Evolutionary conservation across 1,140 invertebrate genomes (phyloP).

Genomic region (Paralvinella palmiformis): DNA sequence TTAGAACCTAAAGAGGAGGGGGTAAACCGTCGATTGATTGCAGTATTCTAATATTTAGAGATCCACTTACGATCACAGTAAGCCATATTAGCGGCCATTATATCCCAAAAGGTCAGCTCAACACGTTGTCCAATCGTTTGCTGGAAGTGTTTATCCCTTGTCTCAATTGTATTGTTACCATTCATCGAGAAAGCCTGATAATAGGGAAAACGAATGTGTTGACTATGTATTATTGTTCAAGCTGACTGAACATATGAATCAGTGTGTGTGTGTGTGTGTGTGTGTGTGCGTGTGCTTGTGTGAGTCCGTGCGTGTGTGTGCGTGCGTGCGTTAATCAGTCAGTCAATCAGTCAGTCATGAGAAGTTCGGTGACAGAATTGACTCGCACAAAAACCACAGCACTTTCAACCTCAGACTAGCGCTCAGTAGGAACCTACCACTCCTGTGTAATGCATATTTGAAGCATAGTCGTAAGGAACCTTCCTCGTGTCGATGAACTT

Average conservation of each 20-base stretch:
- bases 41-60: not conserved
- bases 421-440: slow-evolving; percentile 19
- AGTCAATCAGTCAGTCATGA: not conserved
- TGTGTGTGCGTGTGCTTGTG: not conserved
- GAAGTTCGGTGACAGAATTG: not conserved
- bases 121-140: slow-evolving; percentile 34
- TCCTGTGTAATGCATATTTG: slow-evolving; percentile 47
- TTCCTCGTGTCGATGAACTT: slow-evolving; percentile 32
- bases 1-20: not conserved
- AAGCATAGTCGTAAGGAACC: slow-evolving; percentile 42
- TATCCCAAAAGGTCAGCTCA: slow-evolving; percentile 40
- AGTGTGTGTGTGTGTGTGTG: not conserved
- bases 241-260: too few relatives aligned
- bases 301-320: not conserved
- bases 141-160: slow-evolving; percentile 29
- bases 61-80: slow-evolving; percentile 36
- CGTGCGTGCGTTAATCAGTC: not conserved
- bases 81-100: slow-evolving; percentile 37
- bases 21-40: not conserved
- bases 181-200: slow-evolving; percentile 11
- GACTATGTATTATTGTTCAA: not conserved
- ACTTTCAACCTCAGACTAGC: not conserved
- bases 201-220: not conserved
- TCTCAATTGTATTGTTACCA: slow-evolving; percentile 30
- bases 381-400: not conserved